Conservation (phyloP, 1,140 invertebrate species). For the Tyrophagus putrescentiae region DNA sequence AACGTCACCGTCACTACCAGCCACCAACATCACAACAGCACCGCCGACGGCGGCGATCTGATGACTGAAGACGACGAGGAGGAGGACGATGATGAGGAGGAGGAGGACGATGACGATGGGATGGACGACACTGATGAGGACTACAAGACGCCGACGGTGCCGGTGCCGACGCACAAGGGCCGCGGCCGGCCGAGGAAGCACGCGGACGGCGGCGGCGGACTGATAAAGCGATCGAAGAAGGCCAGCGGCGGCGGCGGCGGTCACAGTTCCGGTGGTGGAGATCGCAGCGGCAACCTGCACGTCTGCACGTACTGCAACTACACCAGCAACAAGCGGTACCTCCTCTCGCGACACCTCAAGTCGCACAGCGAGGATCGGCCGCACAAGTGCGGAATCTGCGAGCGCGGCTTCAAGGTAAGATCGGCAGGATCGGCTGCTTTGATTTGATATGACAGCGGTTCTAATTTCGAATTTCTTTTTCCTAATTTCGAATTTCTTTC, state of each 20-base stretch:
- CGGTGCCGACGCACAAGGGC: background rate
- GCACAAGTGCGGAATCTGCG: constrained; percentile 84
- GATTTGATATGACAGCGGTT: background rate
- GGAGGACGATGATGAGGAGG: constrained; percentile 14
- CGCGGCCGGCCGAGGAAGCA: constrained; percentile 11
- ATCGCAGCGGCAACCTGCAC: constrained; percentile 40
- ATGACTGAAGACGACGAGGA: constrained; percentile 23
- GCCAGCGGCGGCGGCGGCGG: background rate
- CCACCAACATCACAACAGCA: no score
- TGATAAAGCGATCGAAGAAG: background rate
- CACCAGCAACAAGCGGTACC: constrained; percentile 68
- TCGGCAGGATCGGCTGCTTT: background rate
- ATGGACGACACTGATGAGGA: background rate
- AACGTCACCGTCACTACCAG: constrained; percentile 23
- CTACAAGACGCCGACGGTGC: background rate
- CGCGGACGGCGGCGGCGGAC: background rate
- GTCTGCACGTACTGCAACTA: constrained; percentile 83
- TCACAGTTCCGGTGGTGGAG: background rate
- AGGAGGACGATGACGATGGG: background rate
- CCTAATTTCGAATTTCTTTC: background rate
- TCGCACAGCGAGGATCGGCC: constrained; percentile 85
- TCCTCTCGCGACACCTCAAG: constrained; percentile 84
- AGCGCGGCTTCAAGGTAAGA: constrained; percentile 68
- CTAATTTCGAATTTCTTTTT: background rate
- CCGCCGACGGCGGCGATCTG: constrained; percentile 49